Evolutionary conservation across 2,113 vertebrate species (phyloP), one percentile per base, ranked within the genome.

Genomic region (Sarotherodon lohbergeri): DNA sequence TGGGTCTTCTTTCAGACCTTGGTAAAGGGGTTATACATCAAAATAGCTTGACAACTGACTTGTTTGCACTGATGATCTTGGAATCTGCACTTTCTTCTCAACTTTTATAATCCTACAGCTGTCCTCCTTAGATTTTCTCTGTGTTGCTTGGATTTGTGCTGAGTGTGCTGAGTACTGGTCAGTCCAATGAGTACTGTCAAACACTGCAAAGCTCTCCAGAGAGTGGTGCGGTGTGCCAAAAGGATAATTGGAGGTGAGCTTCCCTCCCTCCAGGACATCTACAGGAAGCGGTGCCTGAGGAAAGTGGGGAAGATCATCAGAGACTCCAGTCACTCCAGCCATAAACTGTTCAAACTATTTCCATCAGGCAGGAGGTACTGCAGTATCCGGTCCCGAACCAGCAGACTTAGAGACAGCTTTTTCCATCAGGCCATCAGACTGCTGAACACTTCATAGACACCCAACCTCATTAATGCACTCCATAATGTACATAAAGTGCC

Each of bases 321-420:
- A 10, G 16, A 2, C 57, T 61, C 57, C 57, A 17, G 27, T 32
- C 14, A 17, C 27, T 0, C 57, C 57, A 19, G 16, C 57, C 57
- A 34, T 61, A 61, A 61, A 34, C 57, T 34, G 16, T 19, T 34
- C 57, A 61, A 0, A 61, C 57, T 61, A 17, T 13, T 59, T 59
- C 0, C 56, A 16, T 59, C 56, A 59, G 27, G 27, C 3, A 57
- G 24, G 13, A 29, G 0, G 24, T 57, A 9, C 56, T 57, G 56
- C 56, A 29, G 55, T 0, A 29, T 57, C 55, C 4, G 7, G 24
- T 29, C 13, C 55, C 4, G 1, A 16, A 29, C 24, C 55, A 29
- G 24, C 24, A 57, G 7, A 57, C 55, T 14, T 12, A 57, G 12
- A 57, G 12, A 14, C 24, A 57, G 7, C 55, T 29, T 29, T 2